Base-by-base conservation (phyloP, 2,888 invertebrate species). In the Lissocephala sabroskyi region DNA sequence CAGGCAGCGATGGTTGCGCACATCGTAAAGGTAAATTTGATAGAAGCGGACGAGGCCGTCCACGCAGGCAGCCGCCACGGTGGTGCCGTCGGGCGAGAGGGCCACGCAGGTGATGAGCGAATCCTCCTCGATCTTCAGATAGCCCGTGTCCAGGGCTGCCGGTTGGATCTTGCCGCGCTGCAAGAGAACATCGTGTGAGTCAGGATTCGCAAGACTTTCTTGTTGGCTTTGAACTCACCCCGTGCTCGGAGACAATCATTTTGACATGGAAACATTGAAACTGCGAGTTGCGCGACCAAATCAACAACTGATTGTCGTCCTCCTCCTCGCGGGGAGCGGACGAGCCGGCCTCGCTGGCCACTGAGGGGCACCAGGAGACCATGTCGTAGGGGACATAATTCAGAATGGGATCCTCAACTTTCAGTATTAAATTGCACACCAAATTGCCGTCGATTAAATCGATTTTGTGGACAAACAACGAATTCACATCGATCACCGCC, bases 11-110 rank as follows among this genome's bases (percentile, higher is more conserved):
- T 92, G 89, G 3, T 92, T 93, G 62, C 90, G 88, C 62, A 87
- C 88, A 65, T 89, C 88, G 60, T 89, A 88, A 85, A 92, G 89
- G 83, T 92, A 92, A 65, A 90, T 90, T 87, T 97, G 95, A 84
- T 94, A 97, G 86, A 98, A 98, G 84, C 95, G 93, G 41, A 97
- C 94, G 76, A 90, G 89, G 42, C 97, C 98, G 85, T 96, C 96
- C 0, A 89, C 86, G 75, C 93, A 92, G 23, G 95, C 96, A 30
- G 96, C 94, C 36, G 97, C 96, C 49, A 98, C 88, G 7, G 97
- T 97, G 13, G 95, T 94, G 18, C 96, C 97, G 86, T 97, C 98
- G 0, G 97, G 96, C 36, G 96, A 95, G 84, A 97, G 93, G 28
- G 94, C 91, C 9, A 95, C 95, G 86, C 95, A 94, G 11, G 93